Conservation (phyloP, 2,888 invertebrate genomes). For the Amphimallon solstitiale region DNA sequence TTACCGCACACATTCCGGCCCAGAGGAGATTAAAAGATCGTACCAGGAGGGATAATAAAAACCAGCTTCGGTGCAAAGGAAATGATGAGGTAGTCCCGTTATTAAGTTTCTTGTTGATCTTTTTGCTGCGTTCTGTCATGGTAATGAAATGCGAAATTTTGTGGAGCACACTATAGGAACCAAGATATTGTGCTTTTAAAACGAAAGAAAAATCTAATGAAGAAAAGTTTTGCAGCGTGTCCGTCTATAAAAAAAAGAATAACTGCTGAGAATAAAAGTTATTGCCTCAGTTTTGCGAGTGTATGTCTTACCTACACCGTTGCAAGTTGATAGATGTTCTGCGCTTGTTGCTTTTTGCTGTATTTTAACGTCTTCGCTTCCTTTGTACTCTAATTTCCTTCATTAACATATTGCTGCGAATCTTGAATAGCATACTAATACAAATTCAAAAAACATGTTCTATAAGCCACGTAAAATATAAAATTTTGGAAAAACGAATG, state of each 20-base stretch:
- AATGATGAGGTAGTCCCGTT: slow-evolving; percentile 28
- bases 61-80: slow-evolving; percentile 21
- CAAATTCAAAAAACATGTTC: too few relatives aligned
- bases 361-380: too few relatives aligned
- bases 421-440: too few relatives aligned
- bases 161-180: background rate
- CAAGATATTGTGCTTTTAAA: slow-evolving; percentile 6
- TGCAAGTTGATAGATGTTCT: too few relatives aligned
- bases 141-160: slow-evolving; percentile 26
- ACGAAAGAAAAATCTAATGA: slow-evolving; percentile 14
- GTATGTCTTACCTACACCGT: background rate
- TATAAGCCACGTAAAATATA: too few relatives aligned
- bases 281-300: background rate
- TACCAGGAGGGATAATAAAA: slow-evolving; percentile 28
- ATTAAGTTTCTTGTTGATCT: slow-evolving; percentile 33
- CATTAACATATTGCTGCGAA: too few relatives aligned
- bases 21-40: slow-evolving; percentile 28
- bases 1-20: slow-evolving; percentile 13
- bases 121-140: slow-evolving; percentile 14
- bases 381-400: too few relatives aligned
- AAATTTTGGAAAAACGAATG: too few relatives aligned
- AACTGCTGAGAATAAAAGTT: background rate
- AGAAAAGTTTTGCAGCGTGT: slow-evolving; percentile 1
- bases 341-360: too few relatives aligned
- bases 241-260: background rate